Evolutionary conservation across 2,888 invertebrate species (phyloP).

Genomic region (Dicycla oo): DNA sequence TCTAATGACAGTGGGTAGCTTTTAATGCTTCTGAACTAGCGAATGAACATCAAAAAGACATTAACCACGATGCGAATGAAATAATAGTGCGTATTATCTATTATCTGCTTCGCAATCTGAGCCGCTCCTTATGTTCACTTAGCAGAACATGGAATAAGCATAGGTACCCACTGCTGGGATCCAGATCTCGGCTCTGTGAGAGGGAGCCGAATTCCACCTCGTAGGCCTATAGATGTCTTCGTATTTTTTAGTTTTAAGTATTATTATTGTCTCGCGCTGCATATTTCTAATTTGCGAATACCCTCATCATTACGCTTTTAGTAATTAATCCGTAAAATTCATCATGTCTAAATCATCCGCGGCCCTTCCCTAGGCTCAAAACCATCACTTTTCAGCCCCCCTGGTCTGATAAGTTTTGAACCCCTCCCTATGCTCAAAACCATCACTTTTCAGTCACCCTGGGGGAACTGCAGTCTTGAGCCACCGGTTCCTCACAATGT

Average conservation of each 20-base stretch:
- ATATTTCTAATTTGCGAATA: too few species aligned
- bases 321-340: too few species aligned
- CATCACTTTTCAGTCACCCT: too few species aligned
- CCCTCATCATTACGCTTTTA: too few species aligned
- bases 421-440: too few species aligned
- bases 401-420: too few species aligned
- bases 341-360: too few species aligned
- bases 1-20: slow-evolving; percentile 46
- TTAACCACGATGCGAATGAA: slow-evolving; percentile 49
- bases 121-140: slow-evolving; percentile 42
- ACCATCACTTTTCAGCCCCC: too few species aligned
- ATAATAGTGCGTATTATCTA: slow-evolving; percentile 51
- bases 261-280: too few species aligned
- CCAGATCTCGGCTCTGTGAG: background rate
- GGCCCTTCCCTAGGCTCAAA: too few species aligned
- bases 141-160: slow-evolving; percentile 14
- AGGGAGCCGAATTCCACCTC: background rate
- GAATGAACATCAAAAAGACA: slow-evolving; percentile 62
- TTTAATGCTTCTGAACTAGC: slow-evolving; percentile 32
- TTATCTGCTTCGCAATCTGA: slow-evolving; percentile 44
- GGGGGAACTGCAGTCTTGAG: too few species aligned
- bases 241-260: background rate
- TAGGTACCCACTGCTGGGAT: background rate
- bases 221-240: background rate
- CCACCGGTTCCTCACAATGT: background rate